These are phyloP conservation scores for Cremastinae sp. DNA, from an alignment of 2,888 invertebrate species.

Conservation along the genomic window DNA sequence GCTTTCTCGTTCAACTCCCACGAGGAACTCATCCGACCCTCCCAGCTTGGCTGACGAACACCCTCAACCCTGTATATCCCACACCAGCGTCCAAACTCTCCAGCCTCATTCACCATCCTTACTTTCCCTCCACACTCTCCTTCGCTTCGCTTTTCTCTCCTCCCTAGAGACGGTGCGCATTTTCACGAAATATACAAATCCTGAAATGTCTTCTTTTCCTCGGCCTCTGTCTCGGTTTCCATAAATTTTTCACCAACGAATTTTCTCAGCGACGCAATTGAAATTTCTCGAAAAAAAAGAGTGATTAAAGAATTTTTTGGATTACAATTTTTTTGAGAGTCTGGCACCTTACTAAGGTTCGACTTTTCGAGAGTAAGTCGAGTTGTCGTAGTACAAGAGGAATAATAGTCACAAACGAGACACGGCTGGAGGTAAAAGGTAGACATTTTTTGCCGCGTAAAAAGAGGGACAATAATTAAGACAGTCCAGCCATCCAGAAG, in stretches of 20 bases:
- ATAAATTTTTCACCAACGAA: constrained; percentile 23
- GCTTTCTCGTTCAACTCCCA: constrained; percentile 57
- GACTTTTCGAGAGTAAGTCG: neutral
- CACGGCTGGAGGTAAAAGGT: constrained; percentile 34
- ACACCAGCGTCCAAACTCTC: constrained; percentile 35
- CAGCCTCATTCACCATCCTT: constrained; percentile 51
- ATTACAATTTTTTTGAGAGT: neutral
- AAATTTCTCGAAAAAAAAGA: neutral
- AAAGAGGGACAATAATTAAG: constrained; percentile 72
- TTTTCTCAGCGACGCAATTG: neutral
- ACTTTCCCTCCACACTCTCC: constrained; percentile 44
- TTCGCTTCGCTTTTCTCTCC: constrained; percentile 57
- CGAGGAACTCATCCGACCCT: constrained; percentile 52
- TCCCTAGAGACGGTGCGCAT: constrained; percentile 69
- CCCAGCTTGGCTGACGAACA: constrained; percentile 44
- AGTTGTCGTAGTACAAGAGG: neutral
- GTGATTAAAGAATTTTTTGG: neutral
- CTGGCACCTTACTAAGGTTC: neutral
- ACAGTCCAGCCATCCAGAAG: constrained; percentile 75
- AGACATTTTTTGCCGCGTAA: constrained; percentile 58
- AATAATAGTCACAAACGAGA: constrained; percentile 35
- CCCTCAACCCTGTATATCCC: constrained; percentile 28
- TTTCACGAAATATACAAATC: constrained; percentile 68
- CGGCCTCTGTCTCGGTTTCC: constrained; percentile 41
- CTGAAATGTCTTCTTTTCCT: constrained; percentile 61